Percentiles rank a stretch among this genome's conserved stretches.
Evolutionary conservation across 1,140 invertebrate species (phyloP).

Genomic region (Medauroidea extradentata): DNA sequence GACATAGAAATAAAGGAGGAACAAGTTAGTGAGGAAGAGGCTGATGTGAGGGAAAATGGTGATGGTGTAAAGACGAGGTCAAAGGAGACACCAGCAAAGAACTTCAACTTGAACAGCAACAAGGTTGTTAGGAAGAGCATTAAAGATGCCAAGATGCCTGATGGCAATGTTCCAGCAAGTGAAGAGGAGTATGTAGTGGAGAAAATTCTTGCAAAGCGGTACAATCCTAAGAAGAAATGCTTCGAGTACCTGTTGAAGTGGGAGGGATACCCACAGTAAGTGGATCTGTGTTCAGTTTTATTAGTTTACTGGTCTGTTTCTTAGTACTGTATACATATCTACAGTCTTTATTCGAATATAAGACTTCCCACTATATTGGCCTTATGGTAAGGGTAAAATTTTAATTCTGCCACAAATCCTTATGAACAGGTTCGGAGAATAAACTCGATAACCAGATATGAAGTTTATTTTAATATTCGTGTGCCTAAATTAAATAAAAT

Average conservation of each 20-base stretch:
- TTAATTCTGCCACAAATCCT: too few species aligned
- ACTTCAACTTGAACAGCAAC: neutral
- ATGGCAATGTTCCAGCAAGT: neutral
- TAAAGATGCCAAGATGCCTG: neutral
- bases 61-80: neutral
- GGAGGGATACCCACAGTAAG: constrained; percentile 69
- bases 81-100: neutral
- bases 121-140: neutral
- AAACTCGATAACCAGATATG: too few species aligned
- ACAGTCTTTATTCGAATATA: too few species aligned
- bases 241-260: constrained; percentile 79
- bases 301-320: too few species aligned
- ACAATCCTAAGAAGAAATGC: constrained; percentile 68
- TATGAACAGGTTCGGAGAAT: too few species aligned
- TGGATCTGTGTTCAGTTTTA: too few species aligned
- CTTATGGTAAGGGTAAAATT: too few species aligned
- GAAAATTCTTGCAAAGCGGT: constrained; percentile 74
- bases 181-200: constrained; percentile 63
- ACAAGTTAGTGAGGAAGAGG: constrained; percentile 7
- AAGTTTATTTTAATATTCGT: too few species aligned
- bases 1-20: constrained; percentile 7
- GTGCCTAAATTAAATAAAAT: too few species aligned
- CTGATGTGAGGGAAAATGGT: neutral
- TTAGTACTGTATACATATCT: too few species aligned
- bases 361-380: too few species aligned